These are phyloP conservation scores for Erebia epiphron DNA, from an alignment of 2,888 invertebrate genomes.

Conservation along the genomic window DNA sequence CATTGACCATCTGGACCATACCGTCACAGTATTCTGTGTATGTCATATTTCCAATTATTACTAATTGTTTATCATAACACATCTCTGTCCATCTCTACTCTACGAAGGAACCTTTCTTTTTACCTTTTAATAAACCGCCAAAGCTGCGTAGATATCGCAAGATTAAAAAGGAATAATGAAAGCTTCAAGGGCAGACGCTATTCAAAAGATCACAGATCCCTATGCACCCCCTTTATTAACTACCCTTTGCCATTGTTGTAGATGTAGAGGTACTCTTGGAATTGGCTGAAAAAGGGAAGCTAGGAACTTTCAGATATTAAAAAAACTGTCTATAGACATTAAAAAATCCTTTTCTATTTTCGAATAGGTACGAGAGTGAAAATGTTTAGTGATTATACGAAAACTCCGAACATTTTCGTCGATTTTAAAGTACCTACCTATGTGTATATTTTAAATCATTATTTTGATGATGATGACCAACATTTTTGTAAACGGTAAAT, in stretches of 20 bases:
- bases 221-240: slow-evolving; percentile 15
- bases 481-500: too few relatives aligned
- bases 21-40: too few relatives aligned
- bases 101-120: neutral
- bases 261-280: neutral
- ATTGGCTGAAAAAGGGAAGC: slow-evolving; percentile 15
- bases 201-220: slow-evolving; percentile 13
- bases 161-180: slow-evolving; percentile 9
- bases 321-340: neutral
- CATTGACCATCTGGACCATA: too few relatives aligned
- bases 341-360: neutral
- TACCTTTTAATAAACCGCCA: neutral
- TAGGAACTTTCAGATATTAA: neutral
- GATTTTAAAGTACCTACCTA: too few relatives aligned
- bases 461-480: too few relatives aligned
- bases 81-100: too few relatives aligned
- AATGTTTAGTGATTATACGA: neutral
- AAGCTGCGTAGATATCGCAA: slow-evolving; percentile 8
- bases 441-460: too few relatives aligned
- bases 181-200: slow-evolving; percentile 16
- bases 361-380: neutral
- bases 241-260: slow-evolving; percentile 6
- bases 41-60: too few relatives aligned
- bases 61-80: too few relatives aligned
- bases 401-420: too few relatives aligned